phyloP scores from a whole-genome alignment of 2,888 invertebrate genomes.

The Ophion ellenae region DNA sequence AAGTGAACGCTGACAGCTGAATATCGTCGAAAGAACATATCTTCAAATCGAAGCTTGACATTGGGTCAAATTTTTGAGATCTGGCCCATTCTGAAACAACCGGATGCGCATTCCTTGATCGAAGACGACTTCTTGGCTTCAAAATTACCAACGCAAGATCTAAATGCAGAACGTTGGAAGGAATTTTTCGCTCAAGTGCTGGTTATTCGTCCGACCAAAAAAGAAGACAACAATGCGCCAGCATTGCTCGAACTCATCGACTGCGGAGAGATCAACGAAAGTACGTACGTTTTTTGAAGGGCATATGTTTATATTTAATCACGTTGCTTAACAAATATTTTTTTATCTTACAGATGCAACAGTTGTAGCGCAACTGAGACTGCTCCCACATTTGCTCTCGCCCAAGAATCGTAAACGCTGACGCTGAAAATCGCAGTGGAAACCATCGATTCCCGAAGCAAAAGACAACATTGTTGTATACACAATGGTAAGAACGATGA shows the following conservation, averaged over 20 bases:
- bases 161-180: conserved; percentile 3
- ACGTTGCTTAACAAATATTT: no score
- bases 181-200: neutral
- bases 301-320: no score
- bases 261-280: conserved; percentile 13
- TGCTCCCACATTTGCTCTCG: no score
- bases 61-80: conserved; percentile 16
- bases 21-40: conserved; percentile 24
- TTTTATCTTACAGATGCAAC: no score
- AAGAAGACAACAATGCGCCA: conserved; percentile 10
- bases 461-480: no score
- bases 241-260: conserved; percentile 16
- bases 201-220: conserved; percentile 1
- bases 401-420: no score
- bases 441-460: no score
- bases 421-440: no score
- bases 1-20: conserved; percentile 34
- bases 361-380: no score
- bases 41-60: conserved; percentile 8
- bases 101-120: conserved; percentile 13
- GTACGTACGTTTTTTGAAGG: no score
- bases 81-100: conserved; percentile 34
- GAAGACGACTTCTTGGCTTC: conserved; percentile 4
- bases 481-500: no score
- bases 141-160: conserved; percentile 19